A percentile compares a stretch with the other conserved stretches of the same genome.
phyloP scores from a whole-genome alignment of 2,113 vertebrate genomes.

The Sinocyclocheilus grahami region DNA sequence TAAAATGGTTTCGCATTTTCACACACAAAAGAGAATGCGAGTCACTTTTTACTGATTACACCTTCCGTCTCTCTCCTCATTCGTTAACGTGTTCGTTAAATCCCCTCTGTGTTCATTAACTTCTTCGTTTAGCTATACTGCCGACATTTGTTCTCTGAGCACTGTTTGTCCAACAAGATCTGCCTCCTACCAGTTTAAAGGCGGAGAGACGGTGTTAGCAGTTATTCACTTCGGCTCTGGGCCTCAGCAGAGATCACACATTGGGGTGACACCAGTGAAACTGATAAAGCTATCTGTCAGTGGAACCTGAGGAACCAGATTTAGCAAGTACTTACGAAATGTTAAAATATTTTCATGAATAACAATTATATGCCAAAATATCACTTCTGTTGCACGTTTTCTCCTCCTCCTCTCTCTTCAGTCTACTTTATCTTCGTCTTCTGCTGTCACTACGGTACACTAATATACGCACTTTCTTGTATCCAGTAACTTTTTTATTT shows the following conservation, averaged over 20 bases:
- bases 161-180: constrained; percentile 51
- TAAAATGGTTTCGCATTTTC: constrained; percentile 67
- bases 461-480: neutral
- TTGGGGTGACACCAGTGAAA: constrained; percentile 32
- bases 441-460: neutral
- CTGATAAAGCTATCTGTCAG: constrained; percentile 41
- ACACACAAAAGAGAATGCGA: constrained; percentile 58
- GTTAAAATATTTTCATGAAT: constrained; percentile 43
- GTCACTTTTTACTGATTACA: constrained; percentile 59
- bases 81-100: constrained; percentile 46
- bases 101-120: constrained; percentile 36
- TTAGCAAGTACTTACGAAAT: constrained; percentile 40
- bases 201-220: constrained; percentile 10
- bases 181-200: constrained; percentile 39
- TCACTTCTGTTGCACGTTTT: constrained; percentile 22
- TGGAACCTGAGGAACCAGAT: constrained; percentile 38
- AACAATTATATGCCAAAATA: constrained; percentile 44
- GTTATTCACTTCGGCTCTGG: neutral
- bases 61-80: constrained; percentile 48
- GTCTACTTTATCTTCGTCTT: neutral
- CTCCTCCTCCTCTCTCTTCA: neutral
- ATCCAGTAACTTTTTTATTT: neutral
- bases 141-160: constrained; percentile 26
- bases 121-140: constrained; percentile 13
- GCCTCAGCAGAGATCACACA: constrained; percentile 40